A percentile compares a stretch with the other conserved stretches of the same genome.
phyloP scores from a whole-genome alignment of 2,797 vertebrate genomes.

The Percopsis omiscomaycus region DNA sequence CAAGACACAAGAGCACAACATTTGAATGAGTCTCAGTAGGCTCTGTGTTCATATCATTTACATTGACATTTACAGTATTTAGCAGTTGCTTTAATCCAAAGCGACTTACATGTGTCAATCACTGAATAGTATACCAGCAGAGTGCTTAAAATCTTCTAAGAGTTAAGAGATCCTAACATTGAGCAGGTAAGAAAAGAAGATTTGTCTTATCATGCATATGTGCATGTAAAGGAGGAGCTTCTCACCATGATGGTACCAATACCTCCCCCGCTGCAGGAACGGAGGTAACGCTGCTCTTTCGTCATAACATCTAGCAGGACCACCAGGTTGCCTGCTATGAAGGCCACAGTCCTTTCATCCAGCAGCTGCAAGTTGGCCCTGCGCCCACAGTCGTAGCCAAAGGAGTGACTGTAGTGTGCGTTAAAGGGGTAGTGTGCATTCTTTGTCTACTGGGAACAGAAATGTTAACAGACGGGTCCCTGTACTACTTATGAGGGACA shows the following conservation, averaged over 20 bases:
- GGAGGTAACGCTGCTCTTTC: conserved; percentile 80
- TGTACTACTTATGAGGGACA: too few relatives aligned
- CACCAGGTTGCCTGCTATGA: conserved; percentile 88
- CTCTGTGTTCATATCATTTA: neutral
- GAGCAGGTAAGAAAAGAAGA: too few relatives aligned
- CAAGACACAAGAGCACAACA: conserved; percentile 29
- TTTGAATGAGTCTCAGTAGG: too few relatives aligned
- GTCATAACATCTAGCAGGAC: conserved; percentile 81
- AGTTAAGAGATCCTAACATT: too few relatives aligned
- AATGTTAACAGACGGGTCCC: neutral
- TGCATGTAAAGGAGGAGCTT: too few relatives aligned
- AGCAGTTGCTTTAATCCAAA: too few relatives aligned
- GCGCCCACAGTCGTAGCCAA: conserved; percentile 88
- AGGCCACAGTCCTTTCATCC: conserved; percentile 80
- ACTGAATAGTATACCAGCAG: too few relatives aligned
- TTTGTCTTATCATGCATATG: too few relatives aligned
- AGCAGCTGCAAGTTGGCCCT: conserved; percentile 85
- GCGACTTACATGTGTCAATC: too few relatives aligned
- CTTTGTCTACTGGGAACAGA: neutral
- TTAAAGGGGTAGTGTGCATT: conserved; percentile 35
- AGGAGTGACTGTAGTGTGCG: conserved; percentile 81
- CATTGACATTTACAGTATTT: neutral
- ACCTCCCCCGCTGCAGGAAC: conserved; percentile 83
- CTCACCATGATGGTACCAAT: conserved; percentile 86
- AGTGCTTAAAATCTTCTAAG: too few relatives aligned